A percentile compares a stretch with the other conserved stretches of the same genome.
These are phyloP conservation scores for Diaprepes abbreviatus DNA, from an alignment of 2,888 invertebrate genomes.

Conservation along the genomic window DNA sequence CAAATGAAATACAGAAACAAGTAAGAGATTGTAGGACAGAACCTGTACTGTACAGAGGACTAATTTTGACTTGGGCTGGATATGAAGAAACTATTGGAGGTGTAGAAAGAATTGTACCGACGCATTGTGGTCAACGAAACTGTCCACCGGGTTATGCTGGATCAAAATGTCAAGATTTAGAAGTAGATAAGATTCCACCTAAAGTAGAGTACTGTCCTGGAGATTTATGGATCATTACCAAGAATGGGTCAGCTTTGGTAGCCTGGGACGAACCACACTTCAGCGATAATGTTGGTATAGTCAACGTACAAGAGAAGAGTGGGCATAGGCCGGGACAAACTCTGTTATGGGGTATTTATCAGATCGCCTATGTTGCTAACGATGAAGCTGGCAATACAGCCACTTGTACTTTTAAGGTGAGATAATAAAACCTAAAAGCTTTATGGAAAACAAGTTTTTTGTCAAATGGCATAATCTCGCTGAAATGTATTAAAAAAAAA, in stretches of 20 bases:
- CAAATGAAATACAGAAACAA: constrained; percentile 93
- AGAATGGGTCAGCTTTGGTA: constrained; percentile 91
- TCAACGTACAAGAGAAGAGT: constrained; percentile 84
- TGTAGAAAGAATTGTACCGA: constrained; percentile 91
- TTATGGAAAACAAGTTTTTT: no score
- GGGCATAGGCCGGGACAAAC: constrained; percentile 91
- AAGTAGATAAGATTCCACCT: constrained; percentile 76
- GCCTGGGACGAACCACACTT: constrained; percentile 94
- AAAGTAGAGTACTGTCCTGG: constrained; percentile 92
- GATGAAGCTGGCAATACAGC: constrained; percentile 94
- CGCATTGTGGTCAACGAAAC: constrained; percentile 90
- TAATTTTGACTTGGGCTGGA: constrained; percentile 93
- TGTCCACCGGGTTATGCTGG: constrained; percentile 92
- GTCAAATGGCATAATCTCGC: no score
- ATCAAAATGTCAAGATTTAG: constrained; percentile 84
- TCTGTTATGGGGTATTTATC: constrained; percentile 91
- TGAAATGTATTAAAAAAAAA: no score
- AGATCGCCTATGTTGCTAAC: constrained; percentile 93
- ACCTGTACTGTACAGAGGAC: constrained; percentile 87
- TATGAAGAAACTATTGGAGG: constrained; percentile 91
- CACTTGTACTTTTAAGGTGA: constrained; percentile 87
- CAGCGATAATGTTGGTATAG: constrained; percentile 88
- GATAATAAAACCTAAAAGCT: background rate
- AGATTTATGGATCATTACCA: constrained; percentile 93
- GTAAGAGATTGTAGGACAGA: constrained; percentile 93